Percentiles rank a stretch among this genome's conserved stretches.
phyloP scores from a whole-genome alignment of 2,888 invertebrate genomes.

The Malacosoma neustria region DNA sequence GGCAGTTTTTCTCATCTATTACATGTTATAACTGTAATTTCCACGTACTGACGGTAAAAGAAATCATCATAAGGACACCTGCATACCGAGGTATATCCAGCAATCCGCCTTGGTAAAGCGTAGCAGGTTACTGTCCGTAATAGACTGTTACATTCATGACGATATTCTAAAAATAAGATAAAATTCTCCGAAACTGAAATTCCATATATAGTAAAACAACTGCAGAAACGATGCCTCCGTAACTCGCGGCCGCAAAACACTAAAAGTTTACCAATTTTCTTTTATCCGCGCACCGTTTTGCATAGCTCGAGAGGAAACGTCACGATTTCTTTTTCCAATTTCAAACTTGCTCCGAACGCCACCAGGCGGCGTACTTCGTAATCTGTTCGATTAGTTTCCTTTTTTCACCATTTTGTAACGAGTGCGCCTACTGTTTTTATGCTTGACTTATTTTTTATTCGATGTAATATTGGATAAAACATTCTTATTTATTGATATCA shows the following conservation, averaged over 20 bases:
- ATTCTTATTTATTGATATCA: neutral
- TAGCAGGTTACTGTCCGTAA: too few relatives aligned
- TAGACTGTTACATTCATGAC: too few relatives aligned
- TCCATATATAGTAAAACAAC: too few relatives aligned
- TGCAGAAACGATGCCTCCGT: neutral
- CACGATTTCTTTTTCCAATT: constrained; percentile 55
- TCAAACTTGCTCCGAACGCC: constrained; percentile 45
- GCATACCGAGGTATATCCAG: too few relatives aligned
- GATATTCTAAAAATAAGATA: too few relatives aligned
- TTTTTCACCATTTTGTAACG: constrained; percentile 8
- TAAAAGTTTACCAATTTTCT: constrained; percentile 56
- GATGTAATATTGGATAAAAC: neutral
- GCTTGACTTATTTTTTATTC: neutral
- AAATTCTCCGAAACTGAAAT: too few relatives aligned
- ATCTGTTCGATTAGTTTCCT: constrained; percentile 29
- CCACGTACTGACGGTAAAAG: too few relatives aligned
- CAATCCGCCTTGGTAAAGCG: too few relatives aligned
- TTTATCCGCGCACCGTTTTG: constrained; percentile 53
- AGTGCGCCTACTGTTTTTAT: neutral
- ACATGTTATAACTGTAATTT: too few relatives aligned
- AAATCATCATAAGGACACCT: too few relatives aligned
- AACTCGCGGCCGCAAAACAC: constrained; percentile 25
- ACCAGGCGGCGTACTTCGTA: constrained; percentile 27
- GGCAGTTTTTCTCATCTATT: too few relatives aligned
- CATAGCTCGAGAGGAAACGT: constrained; percentile 40